Conservation (phyloP, 1,140 invertebrate genomes). For the Euborellia annulipes region DNA sequence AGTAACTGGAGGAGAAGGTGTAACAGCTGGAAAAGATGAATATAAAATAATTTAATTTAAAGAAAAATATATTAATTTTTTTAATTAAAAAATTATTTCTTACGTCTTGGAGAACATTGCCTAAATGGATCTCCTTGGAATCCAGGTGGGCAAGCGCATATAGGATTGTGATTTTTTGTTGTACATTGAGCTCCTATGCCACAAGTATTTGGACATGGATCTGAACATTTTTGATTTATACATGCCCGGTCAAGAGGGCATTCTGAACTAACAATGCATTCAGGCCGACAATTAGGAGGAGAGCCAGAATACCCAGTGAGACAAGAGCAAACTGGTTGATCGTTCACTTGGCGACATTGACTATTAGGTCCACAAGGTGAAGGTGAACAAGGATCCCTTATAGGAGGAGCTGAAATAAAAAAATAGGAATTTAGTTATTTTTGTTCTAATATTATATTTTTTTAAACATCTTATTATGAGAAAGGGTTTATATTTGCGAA, state of each 20-base stretch:
- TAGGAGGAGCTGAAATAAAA: slow-evolving; percentile 8
- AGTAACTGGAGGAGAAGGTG: slow-evolving; percentile 29
- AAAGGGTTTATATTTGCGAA: not conserved
- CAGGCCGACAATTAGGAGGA: slow-evolving; percentile 35
- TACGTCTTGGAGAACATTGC: slow-evolving; percentile 32
- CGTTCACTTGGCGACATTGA: slow-evolving; percentile 32
- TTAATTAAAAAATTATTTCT: slow-evolving; percentile 10
- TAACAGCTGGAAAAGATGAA: slow-evolving; percentile 14
- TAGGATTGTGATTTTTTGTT: slow-evolving; percentile 39
- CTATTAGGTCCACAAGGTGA: slow-evolving; percentile 40
- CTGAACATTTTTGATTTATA: slow-evolving; percentile 36
- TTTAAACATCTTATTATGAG: not conserved
- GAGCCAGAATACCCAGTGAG: slow-evolving; percentile 33
- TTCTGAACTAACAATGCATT: slow-evolving; percentile 51
- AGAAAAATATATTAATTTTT: not conserved
- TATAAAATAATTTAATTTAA: not conserved
- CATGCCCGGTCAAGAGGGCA: slow-evolving; percentile 36
- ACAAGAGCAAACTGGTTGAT: slow-evolving; percentile 37
- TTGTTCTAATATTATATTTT: not conserved
- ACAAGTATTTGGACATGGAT: slow-evolving; percentile 40
- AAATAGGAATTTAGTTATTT: not conserved
- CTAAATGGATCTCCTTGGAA: slow-evolving; percentile 60
- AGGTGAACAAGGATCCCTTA: slow-evolving; percentile 28
- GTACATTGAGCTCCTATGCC: slow-evolving; percentile 35
- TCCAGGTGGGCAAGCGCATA: slow-evolving; percentile 52